Conservation (phyloP, 2,113 vertebrate genomes). For the Octodon degus region DNA sequence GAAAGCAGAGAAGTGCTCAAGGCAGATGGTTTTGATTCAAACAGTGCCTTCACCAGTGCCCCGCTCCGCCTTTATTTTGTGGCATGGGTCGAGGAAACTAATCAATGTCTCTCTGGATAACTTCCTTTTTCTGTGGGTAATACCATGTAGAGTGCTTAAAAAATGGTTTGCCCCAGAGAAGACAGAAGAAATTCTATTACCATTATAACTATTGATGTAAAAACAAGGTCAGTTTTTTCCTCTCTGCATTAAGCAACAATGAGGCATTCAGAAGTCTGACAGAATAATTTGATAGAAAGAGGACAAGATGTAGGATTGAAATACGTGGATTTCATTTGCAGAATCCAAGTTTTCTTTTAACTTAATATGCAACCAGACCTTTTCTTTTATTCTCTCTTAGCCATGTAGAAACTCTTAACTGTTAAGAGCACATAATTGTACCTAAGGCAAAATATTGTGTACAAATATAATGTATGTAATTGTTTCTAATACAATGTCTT, state of each 20-base stretch:
- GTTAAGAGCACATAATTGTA: neutral
- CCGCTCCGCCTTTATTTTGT: neutral
- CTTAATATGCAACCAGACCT: neutral
- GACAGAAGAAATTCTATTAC: neutral
- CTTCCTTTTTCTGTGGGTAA: constrained; percentile 10
- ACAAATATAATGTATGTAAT: neutral
- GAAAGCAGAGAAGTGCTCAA: neutral
- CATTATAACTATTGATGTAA: neutral
- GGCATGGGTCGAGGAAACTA: neutral
- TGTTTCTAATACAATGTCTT: neutral
- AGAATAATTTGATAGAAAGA: neutral
- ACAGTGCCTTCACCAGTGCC: neutral
- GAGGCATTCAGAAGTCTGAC: neutral
- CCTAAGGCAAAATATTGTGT: neutral
- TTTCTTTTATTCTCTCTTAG: neutral
- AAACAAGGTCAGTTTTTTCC: neutral
- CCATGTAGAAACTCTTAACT: neutral
- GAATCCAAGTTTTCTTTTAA: neutral
- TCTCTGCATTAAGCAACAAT: neutral
- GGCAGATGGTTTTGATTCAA: neutral
- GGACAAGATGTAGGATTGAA: neutral
- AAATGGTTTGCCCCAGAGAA: neutral
- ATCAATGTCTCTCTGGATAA: neutral
- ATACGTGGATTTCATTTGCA: neutral
- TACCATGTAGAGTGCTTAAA: neutral